Evolutionary conservation across 2,113 vertebrate genomes (phyloP), one percentile per base, ranked within the genome.

Genomic region (Leptocoma aspasia): DNA sequence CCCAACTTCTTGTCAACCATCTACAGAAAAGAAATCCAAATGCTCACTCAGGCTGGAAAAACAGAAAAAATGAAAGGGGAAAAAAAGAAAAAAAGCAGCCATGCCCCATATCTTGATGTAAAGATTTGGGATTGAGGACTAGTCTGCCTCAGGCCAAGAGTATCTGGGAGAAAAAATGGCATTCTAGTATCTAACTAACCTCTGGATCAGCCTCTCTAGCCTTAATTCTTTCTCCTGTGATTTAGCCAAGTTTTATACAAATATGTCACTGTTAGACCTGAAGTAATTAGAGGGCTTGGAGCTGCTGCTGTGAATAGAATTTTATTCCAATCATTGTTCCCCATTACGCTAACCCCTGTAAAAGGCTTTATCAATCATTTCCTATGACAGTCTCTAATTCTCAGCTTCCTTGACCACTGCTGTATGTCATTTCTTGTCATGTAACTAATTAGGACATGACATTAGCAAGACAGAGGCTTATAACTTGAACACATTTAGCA

Each of bases 281-380:
- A 54, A 82, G 23, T 60, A 37, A 82, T 85, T 89, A 84, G n/a
- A 85, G 27, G 28, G 16, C n/a, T 90, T 85, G 70, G 44, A 89
- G 57, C 21, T 82, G 37, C 41, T 95, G 10, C 37, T 72, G n/a
- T 79, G 83, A 91, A 72, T 53, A 95, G 65, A 87, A 79, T 91
- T 95, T 84, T 89, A 53, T 65, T 90, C 75, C 49, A 73, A 4
- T 68, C 0, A 0, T 79, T 92, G 65, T 85, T 54, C 27, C 33
- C 21, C 12, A 24, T 71, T 75, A 64, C 33, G 44, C 13, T 84
- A 87, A 85, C 23, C 18, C 13, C n/a, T 65, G 33, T 35, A 73
- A 76, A 82, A 65, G 13, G 23, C 81, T 92, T 95, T 72, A 89
- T 95, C 45, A 89, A 57, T 91, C 70, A 82, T 72, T 95, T 89